phyloP scores from a whole-genome alignment of 1,140 invertebrate genomes.

The Bombus impatiens region DNA sequence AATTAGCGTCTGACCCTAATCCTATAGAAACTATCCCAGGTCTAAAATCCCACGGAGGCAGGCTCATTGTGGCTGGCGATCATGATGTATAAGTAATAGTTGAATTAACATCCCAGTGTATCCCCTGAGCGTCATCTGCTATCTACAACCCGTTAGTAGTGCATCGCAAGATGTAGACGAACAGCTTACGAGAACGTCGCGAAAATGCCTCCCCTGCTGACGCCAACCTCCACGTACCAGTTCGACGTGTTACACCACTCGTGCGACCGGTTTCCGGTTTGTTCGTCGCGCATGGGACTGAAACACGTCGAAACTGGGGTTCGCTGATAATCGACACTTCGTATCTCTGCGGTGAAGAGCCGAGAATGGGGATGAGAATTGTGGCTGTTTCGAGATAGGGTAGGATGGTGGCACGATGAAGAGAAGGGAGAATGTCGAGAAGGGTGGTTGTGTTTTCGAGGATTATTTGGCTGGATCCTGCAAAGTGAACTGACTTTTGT shows the following conservation, averaged over 20 bases:
- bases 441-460: background rate
- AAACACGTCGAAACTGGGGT: background rate
- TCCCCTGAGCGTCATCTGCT: slow-evolving; percentile 80
- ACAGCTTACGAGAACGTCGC: slow-evolving; percentile 42
- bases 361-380: background rate
- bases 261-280: slow-evolving; percentile 18
- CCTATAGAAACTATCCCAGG: background rate
- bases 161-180: slow-evolving; percentile 59
- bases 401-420: background rate
- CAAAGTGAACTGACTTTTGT: background rate
- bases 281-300: background rate
- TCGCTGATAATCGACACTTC: background rate
- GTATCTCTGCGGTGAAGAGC: background rate
- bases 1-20: background rate
- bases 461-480: background rate
- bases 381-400: background rate
- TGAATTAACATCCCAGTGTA: slow-evolving; percentile 81
- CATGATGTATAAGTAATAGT: slow-evolving; percentile 77
- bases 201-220: slow-evolving; percentile 62
- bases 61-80: slow-evolving; percentile 27
- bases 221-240: background rate
- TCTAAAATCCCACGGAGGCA: background rate
- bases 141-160: slow-evolving; percentile 73
- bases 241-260: background rate
- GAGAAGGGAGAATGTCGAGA: background rate